Percentiles rank a stretch among this genome's conserved stretches.
phyloP scores from a whole-genome alignment of 2,888 invertebrate genomes.

The Phyllotreta striolata region DNA sequence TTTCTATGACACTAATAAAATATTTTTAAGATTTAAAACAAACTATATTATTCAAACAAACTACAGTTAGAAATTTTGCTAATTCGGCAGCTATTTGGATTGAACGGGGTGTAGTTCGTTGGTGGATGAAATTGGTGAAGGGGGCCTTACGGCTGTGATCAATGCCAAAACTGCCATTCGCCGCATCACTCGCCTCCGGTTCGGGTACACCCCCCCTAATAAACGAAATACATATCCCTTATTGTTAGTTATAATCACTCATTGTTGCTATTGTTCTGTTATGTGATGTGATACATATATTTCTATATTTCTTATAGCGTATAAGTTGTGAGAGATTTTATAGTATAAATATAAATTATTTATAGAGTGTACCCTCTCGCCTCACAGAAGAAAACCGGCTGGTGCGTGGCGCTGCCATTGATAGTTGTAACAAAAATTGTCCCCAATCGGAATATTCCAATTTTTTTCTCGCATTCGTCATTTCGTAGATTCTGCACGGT shows the following conservation, averaged over 20 bases:
- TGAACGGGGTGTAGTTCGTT: slow-evolving; percentile 38
- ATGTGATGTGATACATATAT: slow-evolving; percentile 62
- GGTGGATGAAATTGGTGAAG: slow-evolving; percentile 41
- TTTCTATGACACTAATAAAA: not conserved
- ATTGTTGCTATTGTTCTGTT: slow-evolving; percentile 64
- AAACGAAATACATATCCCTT: slow-evolving; percentile 63
- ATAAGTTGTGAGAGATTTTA: slow-evolving; percentile 59
- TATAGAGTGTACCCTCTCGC: slow-evolving; percentile 44
- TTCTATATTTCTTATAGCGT: slow-evolving; percentile 60
- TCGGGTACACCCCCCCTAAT: slow-evolving; percentile 55
- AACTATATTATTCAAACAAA: slow-evolving; percentile 30
- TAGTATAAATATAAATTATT: slow-evolving; percentile 50
- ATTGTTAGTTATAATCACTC: slow-evolving; percentile 62
- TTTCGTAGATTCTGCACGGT: not conserved
- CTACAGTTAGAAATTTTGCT: slow-evolving; percentile 29
- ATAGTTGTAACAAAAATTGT: slow-evolving; percentile 39
- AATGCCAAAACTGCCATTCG: slow-evolving; percentile 60
- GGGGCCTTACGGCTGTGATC: slow-evolving; percentile 62
- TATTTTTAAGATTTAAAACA: too few species aligned
- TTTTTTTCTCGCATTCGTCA: too few species aligned
- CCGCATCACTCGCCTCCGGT: slow-evolving; percentile 53
- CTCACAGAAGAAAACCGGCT: slow-evolving; percentile 38
- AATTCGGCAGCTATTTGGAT: not conserved
- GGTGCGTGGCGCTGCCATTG: slow-evolving; percentile 44
- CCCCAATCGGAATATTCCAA: not conserved